Conservation (phyloP, 2,113 vertebrate species). For the Papio anubis region DNA sequence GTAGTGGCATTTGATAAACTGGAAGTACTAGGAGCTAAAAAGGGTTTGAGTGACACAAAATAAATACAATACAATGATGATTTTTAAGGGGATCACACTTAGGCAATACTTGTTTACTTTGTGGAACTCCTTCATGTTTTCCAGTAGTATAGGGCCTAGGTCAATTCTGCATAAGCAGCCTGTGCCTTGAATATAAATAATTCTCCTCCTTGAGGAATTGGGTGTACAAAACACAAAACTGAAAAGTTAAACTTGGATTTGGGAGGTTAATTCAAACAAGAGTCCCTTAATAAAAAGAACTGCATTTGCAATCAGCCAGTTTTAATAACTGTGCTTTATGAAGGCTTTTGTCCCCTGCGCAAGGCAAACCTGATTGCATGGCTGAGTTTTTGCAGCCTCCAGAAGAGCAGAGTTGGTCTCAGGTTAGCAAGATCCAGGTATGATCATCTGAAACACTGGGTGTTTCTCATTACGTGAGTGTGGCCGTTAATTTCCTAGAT, state of each 20-base stretch:
- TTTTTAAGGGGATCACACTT: conserved; percentile 29
- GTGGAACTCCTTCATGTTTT: not conserved
- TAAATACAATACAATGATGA: conserved; percentile 22
- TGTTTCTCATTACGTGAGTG: conserved; percentile 86
- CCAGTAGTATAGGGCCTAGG: not conserved
- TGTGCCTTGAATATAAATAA: not conserved
- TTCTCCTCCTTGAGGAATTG: not conserved
- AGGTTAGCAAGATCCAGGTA: conserved; percentile 79
- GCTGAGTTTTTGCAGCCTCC: conserved; percentile 78
- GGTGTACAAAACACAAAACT: not conserved
- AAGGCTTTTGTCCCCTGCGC: conserved; percentile 79
- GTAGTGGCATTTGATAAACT: not conserved
- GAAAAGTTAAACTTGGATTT: conserved; percentile 16
- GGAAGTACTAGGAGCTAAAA: not conserved
- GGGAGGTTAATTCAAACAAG: conserved; percentile 68
- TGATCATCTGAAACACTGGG: conserved; percentile 77
- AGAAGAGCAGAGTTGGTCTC: conserved; percentile 76
- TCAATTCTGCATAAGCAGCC: conserved; percentile 1
- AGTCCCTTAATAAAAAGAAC: conserved; percentile 80
- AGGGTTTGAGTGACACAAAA: conserved; percentile 31
- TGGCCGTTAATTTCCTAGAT: conserved; percentile 69
- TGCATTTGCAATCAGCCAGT: conserved; percentile 81
- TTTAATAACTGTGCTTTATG: conserved; percentile 83
- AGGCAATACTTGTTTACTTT: conserved; percentile 32
- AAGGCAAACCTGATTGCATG: conserved; percentile 78